Evolutionary conservation across 2,113 vertebrate species (phyloP).

Genomic region (Pelusios castaneus): DNA sequence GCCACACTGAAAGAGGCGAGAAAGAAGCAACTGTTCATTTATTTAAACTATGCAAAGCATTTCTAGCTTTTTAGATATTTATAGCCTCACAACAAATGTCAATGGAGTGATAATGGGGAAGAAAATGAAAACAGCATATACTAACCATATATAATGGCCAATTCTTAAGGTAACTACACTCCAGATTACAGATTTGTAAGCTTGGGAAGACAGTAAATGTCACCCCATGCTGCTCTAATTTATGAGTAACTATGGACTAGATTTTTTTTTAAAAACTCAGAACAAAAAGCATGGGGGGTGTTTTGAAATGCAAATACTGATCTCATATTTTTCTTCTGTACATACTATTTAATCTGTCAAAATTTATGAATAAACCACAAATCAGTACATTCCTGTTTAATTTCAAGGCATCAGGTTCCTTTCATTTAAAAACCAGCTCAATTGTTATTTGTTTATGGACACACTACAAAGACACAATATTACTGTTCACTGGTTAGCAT

Average conservation of each 20-base stretch:
- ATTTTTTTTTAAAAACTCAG: not conserved
- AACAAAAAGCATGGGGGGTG: not conserved
- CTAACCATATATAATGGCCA: not conserved
- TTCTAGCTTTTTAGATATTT: conserved; percentile 6
- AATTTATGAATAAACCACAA: conserved; percentile 17
- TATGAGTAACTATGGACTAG: not conserved
- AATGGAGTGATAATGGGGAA: not conserved
- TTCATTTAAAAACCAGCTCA: conserved; percentile 25
- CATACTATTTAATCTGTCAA: conserved; percentile 38
- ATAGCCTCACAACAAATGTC: not conserved
- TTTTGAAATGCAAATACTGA: conserved; percentile 63
- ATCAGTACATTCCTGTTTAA: conserved; percentile 8
- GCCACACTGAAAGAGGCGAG: not conserved
- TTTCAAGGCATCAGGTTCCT: conserved; percentile 23
- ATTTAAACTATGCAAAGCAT: not conserved
- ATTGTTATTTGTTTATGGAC: conserved; percentile 36
- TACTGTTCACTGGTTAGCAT: conserved; percentile 43
- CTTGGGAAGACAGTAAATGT: not conserved
- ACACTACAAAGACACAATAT: conserved; percentile 11
- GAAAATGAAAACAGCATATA: not conserved
- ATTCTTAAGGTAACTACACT: not conserved
- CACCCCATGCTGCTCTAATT: not conserved
- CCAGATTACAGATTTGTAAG: not conserved
- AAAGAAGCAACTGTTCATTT: not conserved
- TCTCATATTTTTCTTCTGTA: not conserved